Conservation (phyloP, 2,797 vertebrate species). For the Falco rusticolus region DNA sequence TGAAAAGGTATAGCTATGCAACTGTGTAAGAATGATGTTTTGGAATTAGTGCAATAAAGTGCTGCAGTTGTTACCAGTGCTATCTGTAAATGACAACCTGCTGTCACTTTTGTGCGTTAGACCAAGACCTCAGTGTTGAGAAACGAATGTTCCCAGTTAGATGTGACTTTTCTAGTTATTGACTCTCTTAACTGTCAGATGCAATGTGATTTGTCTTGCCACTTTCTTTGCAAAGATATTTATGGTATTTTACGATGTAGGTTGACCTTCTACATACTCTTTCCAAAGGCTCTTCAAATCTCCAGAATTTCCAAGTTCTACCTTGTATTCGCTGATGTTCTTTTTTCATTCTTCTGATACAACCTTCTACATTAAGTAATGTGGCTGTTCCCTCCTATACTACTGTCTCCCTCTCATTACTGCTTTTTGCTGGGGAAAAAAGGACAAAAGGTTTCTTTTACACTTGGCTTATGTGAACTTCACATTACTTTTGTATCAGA, state of each 20-base stretch:
- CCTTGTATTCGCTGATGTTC: not conserved
- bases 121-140: not conserved
- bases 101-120: not conserved
- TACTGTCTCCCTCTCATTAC: not conserved
- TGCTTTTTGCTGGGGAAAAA: not conserved
- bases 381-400: not conserved
- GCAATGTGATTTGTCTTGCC: not conserved
- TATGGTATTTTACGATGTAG: not conserved
- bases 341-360: not conserved
- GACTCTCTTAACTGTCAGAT: not conserved
- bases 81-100: not conserved
- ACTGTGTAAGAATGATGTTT: not conserved
- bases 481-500: not conserved
- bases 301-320: not conserved
- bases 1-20: not conserved
- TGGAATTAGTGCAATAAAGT: not conserved
- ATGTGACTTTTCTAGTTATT: not conserved
- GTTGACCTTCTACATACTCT: not conserved
- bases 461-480: not conserved
- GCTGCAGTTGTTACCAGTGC: not conserved
- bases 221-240: not conserved
- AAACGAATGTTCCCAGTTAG: not conserved
- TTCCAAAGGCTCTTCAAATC: not conserved
- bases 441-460: not conserved
- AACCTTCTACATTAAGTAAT: not conserved